Evolutionary conservation across 1,140 invertebrate species (phyloP).

Genomic region (Spodoptera litura): DNA sequence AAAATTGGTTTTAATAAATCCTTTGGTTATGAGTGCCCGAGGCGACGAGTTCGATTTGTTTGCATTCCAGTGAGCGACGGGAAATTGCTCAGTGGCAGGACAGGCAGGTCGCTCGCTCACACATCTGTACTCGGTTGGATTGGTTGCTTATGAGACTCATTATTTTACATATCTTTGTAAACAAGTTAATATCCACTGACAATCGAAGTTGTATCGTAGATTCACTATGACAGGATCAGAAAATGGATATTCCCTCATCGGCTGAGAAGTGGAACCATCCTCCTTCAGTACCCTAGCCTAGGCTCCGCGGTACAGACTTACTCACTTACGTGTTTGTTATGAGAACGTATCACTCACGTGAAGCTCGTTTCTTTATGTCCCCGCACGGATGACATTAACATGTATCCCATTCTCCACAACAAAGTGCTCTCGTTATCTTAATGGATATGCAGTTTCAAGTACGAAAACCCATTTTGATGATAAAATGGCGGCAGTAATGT

Average conservation of each 20-base stretch:
- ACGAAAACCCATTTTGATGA: slow-evolving; percentile 13
- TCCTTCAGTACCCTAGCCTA: no score
- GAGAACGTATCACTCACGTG: neutral
- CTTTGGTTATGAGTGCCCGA: slow-evolving; percentile 53
- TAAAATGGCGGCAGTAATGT: neutral
- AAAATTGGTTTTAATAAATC: slow-evolving; percentile 76
- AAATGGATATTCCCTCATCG: no score
- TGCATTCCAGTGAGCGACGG: slow-evolving; percentile 47
- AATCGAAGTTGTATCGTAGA: no score
- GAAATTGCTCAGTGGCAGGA: slow-evolving; percentile 41
- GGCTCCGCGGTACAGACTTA: neutral
- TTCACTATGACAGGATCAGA: no score
- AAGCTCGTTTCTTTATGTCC: slow-evolving; percentile 9
- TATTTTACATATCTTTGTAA: no score
- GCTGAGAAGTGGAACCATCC: no score
- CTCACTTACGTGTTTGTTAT: slow-evolving; percentile 7
- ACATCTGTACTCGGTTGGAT: slow-evolving; percentile 5
- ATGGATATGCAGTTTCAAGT: slow-evolving; percentile 36
- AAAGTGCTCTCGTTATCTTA: slow-evolving; percentile 30
- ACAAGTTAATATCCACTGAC: no score
- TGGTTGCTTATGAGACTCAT: neutral
- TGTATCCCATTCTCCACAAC: neutral
- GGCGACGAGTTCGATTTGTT: slow-evolving; percentile 47
- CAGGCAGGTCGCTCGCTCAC: neutral
- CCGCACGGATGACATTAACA: neutral